phyloP scores from a whole-genome alignment of 1,140 invertebrate genomes.

The Apis laboriosa region DNA sequence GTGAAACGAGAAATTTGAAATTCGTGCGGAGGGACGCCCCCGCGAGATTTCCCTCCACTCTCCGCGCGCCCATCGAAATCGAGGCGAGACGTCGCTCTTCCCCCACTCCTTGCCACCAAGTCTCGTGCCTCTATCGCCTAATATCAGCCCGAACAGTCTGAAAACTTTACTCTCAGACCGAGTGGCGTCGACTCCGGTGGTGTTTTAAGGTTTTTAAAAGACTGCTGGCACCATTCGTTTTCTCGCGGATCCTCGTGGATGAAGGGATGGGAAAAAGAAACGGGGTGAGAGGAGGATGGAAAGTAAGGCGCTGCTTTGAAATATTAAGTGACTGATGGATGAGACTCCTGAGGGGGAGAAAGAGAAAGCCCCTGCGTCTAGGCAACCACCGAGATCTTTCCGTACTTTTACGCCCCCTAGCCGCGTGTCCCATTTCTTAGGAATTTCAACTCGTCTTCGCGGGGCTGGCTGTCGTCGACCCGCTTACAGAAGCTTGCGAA shows the following conservation, averaged over 20 bases:
- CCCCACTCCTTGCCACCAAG: not conserved
- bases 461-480: not conserved
- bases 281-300: constrained; percentile 34
- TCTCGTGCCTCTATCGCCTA: constrained; percentile 55
- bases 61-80: constrained; percentile 46
- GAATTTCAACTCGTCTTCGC: constrained; percentile 42
- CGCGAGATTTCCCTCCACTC: constrained; percentile 53
- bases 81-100: constrained; percentile 54
- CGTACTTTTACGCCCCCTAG: constrained; percentile 13
- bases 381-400: constrained; percentile 15
- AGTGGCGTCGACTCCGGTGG: constrained; percentile 65
- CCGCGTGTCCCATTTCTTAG: constrained; percentile 34
- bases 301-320: constrained; percentile 72
- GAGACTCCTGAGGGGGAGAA: constrained; percentile 72
- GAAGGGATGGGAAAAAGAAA: constrained; percentile 19
- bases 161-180: constrained; percentile 74
- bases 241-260: constrained; percentile 25
- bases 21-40: constrained; percentile 47
- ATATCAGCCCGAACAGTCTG: constrained; percentile 72
- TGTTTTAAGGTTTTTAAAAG: constrained; percentile 80
- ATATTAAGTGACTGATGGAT: constrained; percentile 81
- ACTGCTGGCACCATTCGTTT: constrained; percentile 46
- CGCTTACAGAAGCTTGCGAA: not conserved
- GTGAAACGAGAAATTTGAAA: constrained; percentile 66
- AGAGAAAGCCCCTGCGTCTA: constrained; percentile 27